These are phyloP conservation scores for Aurelia sp. DNA, from an alignment of 30 jellyfish, hydroid and myxozoan species.

Conservation along the genomic window DNA sequence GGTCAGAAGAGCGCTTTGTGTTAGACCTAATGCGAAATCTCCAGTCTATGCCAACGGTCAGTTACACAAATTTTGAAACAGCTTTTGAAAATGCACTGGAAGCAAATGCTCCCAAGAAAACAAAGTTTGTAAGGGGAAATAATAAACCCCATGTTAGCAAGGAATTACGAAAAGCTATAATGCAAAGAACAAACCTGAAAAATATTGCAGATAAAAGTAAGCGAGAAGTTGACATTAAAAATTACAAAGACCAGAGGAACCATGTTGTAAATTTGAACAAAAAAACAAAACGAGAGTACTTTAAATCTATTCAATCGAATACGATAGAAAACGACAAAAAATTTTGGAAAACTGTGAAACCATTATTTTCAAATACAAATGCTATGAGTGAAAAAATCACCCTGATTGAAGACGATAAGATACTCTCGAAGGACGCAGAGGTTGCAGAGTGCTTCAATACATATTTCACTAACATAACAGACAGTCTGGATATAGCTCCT, in stretches of 20 bases:
- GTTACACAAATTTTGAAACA: constrained; percentile 12
- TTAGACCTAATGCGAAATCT: constrained; percentile 15
- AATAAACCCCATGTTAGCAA: not conserved
- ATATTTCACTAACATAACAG: constrained; percentile 20
- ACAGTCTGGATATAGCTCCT: constrained; percentile 30
- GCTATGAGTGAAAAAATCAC: constrained; percentile 6
- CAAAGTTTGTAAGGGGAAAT: constrained; percentile 23
- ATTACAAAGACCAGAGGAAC: constrained; percentile 33
- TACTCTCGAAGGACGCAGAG: not conserved
- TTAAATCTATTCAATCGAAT: not conserved
- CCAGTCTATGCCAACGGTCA: constrained; percentile 28
- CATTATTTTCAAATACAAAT: constrained; percentile 15
- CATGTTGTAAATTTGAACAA: constrained; percentile 4
- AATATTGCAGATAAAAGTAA: no score
- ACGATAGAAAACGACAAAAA: constrained; percentile 1
- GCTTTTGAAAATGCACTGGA: constrained; percentile 34
- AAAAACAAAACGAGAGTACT: not conserved
- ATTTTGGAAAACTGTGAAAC: constrained; percentile 24
- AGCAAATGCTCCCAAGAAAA: constrained; percentile 35
- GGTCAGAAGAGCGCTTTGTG: constrained; percentile 36
- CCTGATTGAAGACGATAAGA: constrained; percentile 15
- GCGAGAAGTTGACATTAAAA: constrained; percentile 16
- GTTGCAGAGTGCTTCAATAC: constrained; percentile 24
- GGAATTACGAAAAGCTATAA: no score
- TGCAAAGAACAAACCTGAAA: no score